These are phyloP conservation scores for Drosophila willistoni DNA, from an alignment of 1,140 invertebrate genomes.

Conservation along the genomic window DNA sequence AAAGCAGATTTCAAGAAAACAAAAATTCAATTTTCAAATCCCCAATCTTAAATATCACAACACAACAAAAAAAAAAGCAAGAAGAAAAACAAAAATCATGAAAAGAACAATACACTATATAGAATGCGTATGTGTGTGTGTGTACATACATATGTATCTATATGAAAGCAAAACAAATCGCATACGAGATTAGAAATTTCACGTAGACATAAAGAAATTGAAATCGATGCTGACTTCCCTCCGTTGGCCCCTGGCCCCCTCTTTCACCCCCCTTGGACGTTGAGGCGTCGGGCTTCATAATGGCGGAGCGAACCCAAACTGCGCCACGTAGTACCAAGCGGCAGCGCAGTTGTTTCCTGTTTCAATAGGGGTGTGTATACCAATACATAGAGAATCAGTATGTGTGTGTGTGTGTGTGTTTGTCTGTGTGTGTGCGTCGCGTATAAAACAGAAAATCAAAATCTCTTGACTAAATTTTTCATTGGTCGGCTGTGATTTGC, in stretches of 20 bases:
- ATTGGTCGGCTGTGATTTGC: conserved; percentile 83
- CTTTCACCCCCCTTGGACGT: neutral
- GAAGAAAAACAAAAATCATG: neutral
- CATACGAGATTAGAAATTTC: conserved; percentile 49
- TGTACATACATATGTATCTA: neutral
- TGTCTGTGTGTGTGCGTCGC: conserved; percentile 43
- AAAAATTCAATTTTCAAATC: conserved; percentile 12
- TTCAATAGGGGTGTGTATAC: conserved; percentile 60
- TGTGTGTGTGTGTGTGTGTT: conserved; percentile 49
- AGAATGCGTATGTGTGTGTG: neutral
- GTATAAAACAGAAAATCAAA: conserved; percentile 83
- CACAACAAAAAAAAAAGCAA: too few species aligned
- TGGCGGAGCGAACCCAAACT: conserved; percentile 44
- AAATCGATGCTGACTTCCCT: conserved; percentile 49
- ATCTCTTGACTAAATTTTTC: conserved; percentile 83
- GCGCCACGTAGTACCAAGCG: conserved; percentile 7
- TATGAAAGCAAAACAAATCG: conserved; percentile 41
- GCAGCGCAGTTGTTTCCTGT: conserved; percentile 35
- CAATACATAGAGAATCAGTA: conserved; percentile 37
- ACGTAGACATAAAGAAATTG: conserved; percentile 53
- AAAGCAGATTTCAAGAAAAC: conserved; percentile 10
- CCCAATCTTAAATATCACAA: conserved; percentile 10
- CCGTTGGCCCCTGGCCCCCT: conserved; percentile 20
- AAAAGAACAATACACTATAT: neutral
- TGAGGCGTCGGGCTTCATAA: conserved; percentile 40